Evolutionary conservation across 2,113 vertebrate species (phyloP).

Genomic region (Microtus oregoni): DNA sequence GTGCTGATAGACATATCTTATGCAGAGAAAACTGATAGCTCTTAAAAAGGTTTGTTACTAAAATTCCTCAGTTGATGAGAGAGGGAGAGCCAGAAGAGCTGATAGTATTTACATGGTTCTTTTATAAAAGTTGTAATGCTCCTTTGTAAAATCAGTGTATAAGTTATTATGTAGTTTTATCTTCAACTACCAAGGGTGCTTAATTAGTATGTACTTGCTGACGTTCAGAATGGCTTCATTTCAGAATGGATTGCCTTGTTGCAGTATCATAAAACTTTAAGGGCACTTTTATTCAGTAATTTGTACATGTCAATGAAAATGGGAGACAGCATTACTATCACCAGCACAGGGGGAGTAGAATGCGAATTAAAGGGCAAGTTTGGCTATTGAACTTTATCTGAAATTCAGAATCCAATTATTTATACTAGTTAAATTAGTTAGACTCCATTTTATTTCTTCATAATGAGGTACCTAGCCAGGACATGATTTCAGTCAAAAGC

Average conservation of each 20-base stretch:
- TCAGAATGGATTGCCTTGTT: background rate
- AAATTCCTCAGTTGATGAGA: background rate
- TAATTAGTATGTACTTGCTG: background rate
- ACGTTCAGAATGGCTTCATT: background rate
- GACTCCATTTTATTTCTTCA: background rate
- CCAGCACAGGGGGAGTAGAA: background rate
- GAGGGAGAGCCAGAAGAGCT: background rate
- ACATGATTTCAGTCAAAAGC: background rate
- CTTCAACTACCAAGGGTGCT: background rate
- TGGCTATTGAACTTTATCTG: background rate
- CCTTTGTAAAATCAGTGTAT: slow-evolving; percentile 7
- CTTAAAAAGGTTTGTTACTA: background rate
- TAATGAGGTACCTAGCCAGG: background rate
- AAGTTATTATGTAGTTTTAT: background rate
- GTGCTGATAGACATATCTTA: slow-evolving; percentile 1
- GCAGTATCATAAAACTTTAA: background rate
- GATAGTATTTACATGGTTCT: background rate
- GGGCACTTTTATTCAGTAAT: background rate
- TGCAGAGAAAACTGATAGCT: background rate
- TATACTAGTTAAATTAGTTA: background rate
- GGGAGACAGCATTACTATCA: background rate
- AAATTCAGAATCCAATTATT: background rate
- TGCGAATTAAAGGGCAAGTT: background rate
- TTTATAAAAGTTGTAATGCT: background rate
- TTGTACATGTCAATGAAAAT: background rate